A percentile compares a stretch with the other conserved stretches of the same genome.
These are phyloP conservation scores for Eubasilissa splendida DNA, from an alignment of 2,888 invertebrate genomes.

Conservation along the genomic window DNA sequence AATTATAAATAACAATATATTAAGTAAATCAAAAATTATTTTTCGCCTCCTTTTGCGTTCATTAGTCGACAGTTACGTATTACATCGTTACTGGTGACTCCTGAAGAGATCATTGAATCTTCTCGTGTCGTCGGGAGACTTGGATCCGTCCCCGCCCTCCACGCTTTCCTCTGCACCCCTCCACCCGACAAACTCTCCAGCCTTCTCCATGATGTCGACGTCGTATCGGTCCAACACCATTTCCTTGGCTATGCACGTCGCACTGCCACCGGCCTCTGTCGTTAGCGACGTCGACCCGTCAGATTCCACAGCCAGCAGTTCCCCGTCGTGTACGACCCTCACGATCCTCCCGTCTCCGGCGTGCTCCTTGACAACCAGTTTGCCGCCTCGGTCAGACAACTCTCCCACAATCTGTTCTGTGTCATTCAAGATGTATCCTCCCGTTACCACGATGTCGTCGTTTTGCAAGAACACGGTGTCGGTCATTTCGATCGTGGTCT, in stretches of 20 bases:
- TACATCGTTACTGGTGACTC: not conserved
- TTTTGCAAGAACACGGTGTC: conserved; percentile 39
- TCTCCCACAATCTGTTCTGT: conserved; percentile 40
- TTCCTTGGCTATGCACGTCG: not conserved
- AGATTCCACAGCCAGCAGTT: not conserved
- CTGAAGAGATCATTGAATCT: conserved; percentile 38
- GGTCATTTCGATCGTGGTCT: conserved; percentile 9
- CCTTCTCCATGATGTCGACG: not conserved
- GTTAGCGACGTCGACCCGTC: not conserved
- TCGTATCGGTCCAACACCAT: not conserved
- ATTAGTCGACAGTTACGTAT: too few species aligned
- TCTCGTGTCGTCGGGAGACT: conserved; percentile 37
- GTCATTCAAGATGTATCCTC: conserved; percentile 36
- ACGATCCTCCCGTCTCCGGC: conserved; percentile 24
- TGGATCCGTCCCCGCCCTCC: conserved; percentile 26
- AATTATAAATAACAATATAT: too few species aligned
- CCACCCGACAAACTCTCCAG: conserved; percentile 21
- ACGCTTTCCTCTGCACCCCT: not conserved
- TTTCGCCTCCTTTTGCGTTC: too few species aligned
- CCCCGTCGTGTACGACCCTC: not conserved
- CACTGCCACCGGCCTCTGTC: not conserved
- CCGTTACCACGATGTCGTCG: conserved; percentile 3
- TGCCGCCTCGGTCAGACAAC: conserved; percentile 22
- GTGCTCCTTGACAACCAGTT: conserved; percentile 21
- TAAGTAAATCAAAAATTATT: too few species aligned